Percentiles rank a stretch among this genome's conserved stretches.
These are phyloP conservation scores for Oligia strigilis DNA, from an alignment of 2,888 invertebrate species.

Conservation along the genomic window DNA sequence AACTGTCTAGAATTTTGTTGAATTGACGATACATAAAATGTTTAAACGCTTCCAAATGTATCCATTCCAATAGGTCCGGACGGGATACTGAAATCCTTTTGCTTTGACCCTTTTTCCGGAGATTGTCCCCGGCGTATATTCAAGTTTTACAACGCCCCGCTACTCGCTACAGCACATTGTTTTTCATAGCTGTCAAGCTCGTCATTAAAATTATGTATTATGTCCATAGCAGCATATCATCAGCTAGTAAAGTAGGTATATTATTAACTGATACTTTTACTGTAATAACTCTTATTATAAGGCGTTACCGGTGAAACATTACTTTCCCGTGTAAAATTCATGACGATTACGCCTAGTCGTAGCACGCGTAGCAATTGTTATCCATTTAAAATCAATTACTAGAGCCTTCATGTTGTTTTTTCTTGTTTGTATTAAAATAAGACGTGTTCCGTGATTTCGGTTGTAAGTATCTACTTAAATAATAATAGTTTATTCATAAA, in stretches of 20 bases:
- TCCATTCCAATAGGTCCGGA: constrained; percentile 26
- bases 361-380: constrained; percentile 32
- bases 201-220: constrained; percentile 37
- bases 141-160: constrained; percentile 33
- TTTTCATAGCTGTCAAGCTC: constrained; percentile 35
- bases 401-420: constrained; percentile 10
- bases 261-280: constrained; percentile 31
- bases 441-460: background rate
- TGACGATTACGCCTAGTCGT: constrained; percentile 33
- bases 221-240: constrained; percentile 17
- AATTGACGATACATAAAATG: constrained; percentile 8
- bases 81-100: constrained; percentile 32
- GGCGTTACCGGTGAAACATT: constrained; percentile 40
- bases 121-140: constrained; percentile 44
- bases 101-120: constrained; percentile 37
- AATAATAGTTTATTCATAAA: constrained; percentile 8
- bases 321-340: constrained; percentile 45
- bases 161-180: constrained; percentile 29
- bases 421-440: constrained; percentile 22
- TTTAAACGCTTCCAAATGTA: constrained; percentile 20
- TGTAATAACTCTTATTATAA: constrained; percentile 38
- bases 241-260: constrained; percentile 22
- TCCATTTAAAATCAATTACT: constrained; percentile 46
- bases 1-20: background rate
- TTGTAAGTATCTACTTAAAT: background rate